Conservation (phyloP, 2,797 vertebrate species). For the Acridotheres tristis region DNA sequence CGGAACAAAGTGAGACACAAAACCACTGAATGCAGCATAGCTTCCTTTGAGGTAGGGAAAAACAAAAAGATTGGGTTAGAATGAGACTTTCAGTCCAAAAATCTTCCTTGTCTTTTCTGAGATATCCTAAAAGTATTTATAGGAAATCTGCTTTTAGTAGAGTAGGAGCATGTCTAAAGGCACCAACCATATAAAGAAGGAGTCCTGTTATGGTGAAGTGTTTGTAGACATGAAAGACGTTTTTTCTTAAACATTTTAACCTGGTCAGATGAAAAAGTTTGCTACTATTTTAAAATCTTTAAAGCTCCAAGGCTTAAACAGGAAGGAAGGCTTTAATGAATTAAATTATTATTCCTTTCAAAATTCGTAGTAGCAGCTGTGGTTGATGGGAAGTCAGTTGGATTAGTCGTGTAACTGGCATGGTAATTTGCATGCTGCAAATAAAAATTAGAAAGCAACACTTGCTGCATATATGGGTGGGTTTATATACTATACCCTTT, state of each 20-base stretch:
- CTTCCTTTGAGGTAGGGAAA: neutral
- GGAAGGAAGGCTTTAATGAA: neutral
- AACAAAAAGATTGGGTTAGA: neutral
- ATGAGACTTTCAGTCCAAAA: neutral
- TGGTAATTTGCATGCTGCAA: neutral
- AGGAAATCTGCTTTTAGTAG: neutral
- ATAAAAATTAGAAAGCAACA: neutral
- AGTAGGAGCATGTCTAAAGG: neutral
- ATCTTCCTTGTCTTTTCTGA: neutral
- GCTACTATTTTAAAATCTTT: neutral
- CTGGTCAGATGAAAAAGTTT: neutral
- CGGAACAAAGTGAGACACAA: neutral
- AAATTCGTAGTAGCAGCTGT: neutral
- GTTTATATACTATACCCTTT: neutral
- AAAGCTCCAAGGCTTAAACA: neutral
- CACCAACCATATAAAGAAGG: fast-evolving
- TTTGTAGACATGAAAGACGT: neutral
- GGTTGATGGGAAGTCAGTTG: neutral
- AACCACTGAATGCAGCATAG: neutral
- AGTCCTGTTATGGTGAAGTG: neutral
- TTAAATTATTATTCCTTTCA: neutral
- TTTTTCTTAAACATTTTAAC: neutral
- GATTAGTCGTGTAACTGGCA: neutral
- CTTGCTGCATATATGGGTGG: neutral
- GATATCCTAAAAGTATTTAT: neutral